Evolutionary conservation across 2,113 vertebrate genomes (phyloP).

Genomic region (Ptilonorhynchus violaceus): DNA sequence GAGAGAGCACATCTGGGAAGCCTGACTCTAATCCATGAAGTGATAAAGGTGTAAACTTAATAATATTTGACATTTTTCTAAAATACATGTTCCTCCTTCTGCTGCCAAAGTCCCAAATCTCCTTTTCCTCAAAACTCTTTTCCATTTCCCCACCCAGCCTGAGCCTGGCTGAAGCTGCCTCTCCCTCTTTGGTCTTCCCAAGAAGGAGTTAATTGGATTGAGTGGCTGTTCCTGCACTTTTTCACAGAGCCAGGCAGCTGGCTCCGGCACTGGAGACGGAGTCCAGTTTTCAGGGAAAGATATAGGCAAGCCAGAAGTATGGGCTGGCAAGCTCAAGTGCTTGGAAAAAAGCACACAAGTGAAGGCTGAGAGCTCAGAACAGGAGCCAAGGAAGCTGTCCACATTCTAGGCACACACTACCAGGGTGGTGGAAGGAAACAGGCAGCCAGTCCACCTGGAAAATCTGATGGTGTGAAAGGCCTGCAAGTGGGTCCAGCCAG

Average conservation of each 20-base stretch:
- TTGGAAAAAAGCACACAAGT: neutral
- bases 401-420: constrained; percentile 29
- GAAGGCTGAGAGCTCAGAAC: neutral
- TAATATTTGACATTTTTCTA: neutral
- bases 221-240: neutral
- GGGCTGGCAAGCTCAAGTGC: constrained; percentile 27
- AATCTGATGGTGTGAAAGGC: neutral
- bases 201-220: constrained; percentile 9
- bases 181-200: neutral
- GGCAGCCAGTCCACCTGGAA: constrained; percentile 22
- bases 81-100: neutral
- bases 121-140: neutral
- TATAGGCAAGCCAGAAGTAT: constrained; percentile 46
- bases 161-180: neutral
- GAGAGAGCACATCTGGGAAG: neutral
- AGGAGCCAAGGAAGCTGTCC: constrained; percentile 19
- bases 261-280: neutral
- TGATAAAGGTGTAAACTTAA: neutral
- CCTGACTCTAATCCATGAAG: neutral
- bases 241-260: constrained; percentile 10
- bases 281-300: constrained; percentile 34
- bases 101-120: neutral
- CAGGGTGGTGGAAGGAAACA: neutral
- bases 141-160: neutral
- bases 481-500: neutral